phyloP scores from a whole-genome alignment of 1,140 invertebrate genomes.

The Ladona fulva region DNA sequence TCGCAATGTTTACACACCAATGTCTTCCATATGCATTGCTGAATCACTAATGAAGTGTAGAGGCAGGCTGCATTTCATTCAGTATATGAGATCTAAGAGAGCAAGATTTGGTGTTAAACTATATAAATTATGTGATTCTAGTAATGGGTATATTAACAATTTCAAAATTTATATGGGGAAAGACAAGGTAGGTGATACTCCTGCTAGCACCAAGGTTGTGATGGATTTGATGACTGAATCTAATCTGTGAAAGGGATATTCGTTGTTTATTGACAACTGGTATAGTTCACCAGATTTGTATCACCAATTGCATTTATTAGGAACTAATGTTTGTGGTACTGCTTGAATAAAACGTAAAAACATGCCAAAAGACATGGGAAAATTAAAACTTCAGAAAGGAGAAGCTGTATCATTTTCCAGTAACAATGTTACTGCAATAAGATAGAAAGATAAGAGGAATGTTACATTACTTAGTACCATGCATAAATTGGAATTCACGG shows the following conservation, averaged over 20 bases:
- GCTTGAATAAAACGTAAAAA: neutral
- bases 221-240: no score
- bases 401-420: no score
- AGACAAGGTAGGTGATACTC: slow-evolving; percentile 17
- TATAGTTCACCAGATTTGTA: neutral
- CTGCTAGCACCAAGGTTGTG: neutral
- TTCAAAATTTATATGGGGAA: slow-evolving; percentile 21
- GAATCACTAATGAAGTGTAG: slow-evolving; percentile 20
- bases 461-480: no score
- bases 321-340: neutral
- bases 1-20: slow-evolving; percentile 14
- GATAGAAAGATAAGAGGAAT: no score
- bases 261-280: neutral
- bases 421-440: no score
- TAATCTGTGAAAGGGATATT: neutral
- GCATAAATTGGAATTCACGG: slow-evolving; percentile 13
- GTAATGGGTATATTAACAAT: slow-evolving; percentile 17
- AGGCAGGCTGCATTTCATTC: slow-evolving; percentile 19
- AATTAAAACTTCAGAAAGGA: neutral
- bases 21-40: slow-evolving; percentile 19
- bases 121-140: slow-evolving; percentile 22
- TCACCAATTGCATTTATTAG: neutral
- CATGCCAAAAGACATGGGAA: neutral
- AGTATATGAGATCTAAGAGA: slow-evolving; percentile 19
- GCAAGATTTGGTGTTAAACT: slow-evolving; percentile 21